Evolutionary conservation across 2,888 invertebrate species (phyloP), one percentile per base, ranked within the genome.

Genomic region (Scaptodrosophila latifasciaeformis): DNA sequence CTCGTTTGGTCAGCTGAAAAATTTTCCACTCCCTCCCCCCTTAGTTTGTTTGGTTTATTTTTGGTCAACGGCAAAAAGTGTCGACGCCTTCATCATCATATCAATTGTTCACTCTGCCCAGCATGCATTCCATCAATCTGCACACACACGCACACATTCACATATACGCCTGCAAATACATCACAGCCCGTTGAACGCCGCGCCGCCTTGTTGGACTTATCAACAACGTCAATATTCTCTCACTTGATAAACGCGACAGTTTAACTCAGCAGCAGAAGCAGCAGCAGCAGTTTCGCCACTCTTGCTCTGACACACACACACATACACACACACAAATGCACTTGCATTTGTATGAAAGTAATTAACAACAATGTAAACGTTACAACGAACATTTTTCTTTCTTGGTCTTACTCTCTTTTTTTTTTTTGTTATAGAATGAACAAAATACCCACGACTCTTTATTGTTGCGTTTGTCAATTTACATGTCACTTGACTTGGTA

Each of bases 1-100:
- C 45, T 42, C 21, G n/a, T 59, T 62, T 68, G 76, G 79, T 66
- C 76, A 78, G 68, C 66, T 68, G 64, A 64, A 66, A 72, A 61
- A 71, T 65, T 65, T n/a, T n/a, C n/a, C n/a, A n/a, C 29, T n/a
- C n/a, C n/a, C n/a, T n/a, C n/a, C n/a, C n/a, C n/a, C n/a, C n/a
- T n/a, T n/a, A n/a, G n/a, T n/a, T n/a, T n/a, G n/a, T n/a, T n/a
- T n/a, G n/a, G n/a, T n/a, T n/a, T n/a, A n/a, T n/a, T n/a, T n/a
- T n/a, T n/a, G n/a, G n/a, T n/a, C n/a, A n/a, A n/a, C n/a, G n/a
- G n/a, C n/a, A n/a, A n/a, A n/a, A n/a, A n/a, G n/a, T n/a, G n/a
- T 31, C 10, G 24, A 3, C 4, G 24, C 24, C 24, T 5, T 7
- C 24, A 7, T 7, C 17, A 17, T 37, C 37, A 13, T 37, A 37